A percentile compares a stretch with the other conserved stretches of the same genome.
Evolutionary conservation across 1,140 invertebrate genomes (phyloP).

Genomic region (Arion vulgaris): DNA sequence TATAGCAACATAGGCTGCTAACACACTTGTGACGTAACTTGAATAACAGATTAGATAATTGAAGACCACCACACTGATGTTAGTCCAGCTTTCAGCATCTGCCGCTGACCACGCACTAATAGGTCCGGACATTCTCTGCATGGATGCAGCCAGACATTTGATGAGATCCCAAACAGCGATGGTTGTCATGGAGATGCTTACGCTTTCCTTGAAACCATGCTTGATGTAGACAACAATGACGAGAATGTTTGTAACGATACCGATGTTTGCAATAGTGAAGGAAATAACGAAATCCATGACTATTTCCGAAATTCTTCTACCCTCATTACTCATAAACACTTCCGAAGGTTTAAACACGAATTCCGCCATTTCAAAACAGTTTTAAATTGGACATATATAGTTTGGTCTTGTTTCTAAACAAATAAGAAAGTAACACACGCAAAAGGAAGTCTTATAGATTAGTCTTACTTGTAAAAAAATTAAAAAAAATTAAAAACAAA

Average conservation of each 20-base stretch:
- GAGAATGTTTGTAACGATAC: conserved; percentile 4
- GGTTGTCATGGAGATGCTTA: conserved; percentile 18
- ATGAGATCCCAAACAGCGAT: conserved; percentile 15
- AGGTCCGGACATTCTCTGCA: conserved; percentile 24
- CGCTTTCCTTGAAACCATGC: conserved; percentile 11
- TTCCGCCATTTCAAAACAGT: not conserved
- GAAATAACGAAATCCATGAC: not conserved
- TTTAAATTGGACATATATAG: not conserved
- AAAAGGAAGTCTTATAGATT: no score
- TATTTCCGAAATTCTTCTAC: not conserved
- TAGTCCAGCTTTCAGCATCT: conserved; percentile 8
- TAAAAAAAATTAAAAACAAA: no score
- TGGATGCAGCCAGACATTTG: conserved; percentile 6
- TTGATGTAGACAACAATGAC: conserved; percentile 4
- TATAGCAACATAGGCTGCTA: conserved; percentile 22
- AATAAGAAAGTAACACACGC: no score
- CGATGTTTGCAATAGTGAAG: conserved; percentile 10
- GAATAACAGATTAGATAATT: conserved; percentile 17
- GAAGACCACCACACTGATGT: conserved; percentile 2
- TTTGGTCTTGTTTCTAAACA: not conserved
- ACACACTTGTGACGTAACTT: conserved; percentile 7
- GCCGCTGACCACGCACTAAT: not conserved
- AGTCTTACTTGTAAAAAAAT: no score
- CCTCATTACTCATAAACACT: not conserved
- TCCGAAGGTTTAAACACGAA: conserved; percentile 2